Conservation (phyloP, 1,140 invertebrate species). For the Hydropsyche tenuis region DNA sequence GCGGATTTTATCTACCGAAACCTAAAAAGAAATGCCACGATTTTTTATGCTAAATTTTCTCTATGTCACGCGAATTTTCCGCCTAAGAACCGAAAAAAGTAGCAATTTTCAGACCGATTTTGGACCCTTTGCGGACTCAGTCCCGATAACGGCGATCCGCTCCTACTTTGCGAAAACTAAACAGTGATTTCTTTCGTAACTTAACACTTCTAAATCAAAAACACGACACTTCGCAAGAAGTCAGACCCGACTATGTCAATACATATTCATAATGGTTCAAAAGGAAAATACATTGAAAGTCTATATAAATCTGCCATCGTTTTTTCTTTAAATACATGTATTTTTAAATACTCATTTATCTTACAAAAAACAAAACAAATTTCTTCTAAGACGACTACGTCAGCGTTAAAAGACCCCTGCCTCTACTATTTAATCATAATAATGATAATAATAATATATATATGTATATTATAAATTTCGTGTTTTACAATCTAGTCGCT, state of each 20-base stretch:
- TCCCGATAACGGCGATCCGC: not conserved
- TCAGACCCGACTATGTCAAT: conserved; percentile 8
- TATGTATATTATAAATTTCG: conserved; percentile 17
- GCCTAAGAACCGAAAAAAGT: too few species aligned
- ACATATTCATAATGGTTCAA: conserved; percentile 3
- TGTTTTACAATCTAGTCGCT: conserved; percentile 24
- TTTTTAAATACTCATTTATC: too few species aligned
- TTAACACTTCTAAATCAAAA: not conserved
- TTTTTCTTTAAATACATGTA: too few species aligned
- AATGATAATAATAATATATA: not conserved
- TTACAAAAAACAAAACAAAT: not conserved
- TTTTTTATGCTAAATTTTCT: not conserved
- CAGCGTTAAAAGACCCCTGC: conserved; percentile 14
- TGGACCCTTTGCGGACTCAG: conserved; percentile 16
- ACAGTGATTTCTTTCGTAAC: not conserved
- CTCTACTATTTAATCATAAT: conserved; percentile 1
- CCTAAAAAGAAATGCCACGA: not conserved
- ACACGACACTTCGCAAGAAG: not conserved
- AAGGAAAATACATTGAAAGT: conserved; percentile 2
- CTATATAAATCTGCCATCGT: conserved; percentile 5
- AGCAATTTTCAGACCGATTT: not conserved
- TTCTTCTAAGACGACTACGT: conserved; percentile 3
- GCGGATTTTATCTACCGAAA: not conserved
- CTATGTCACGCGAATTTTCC: too few species aligned
- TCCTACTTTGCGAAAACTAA: too few species aligned